Percentiles rank a stretch among this genome's conserved stretches.
Evolutionary conservation across 2,113 vertebrate species (phyloP).

Genomic region (Thamnaconus septentrionalis): DNA sequence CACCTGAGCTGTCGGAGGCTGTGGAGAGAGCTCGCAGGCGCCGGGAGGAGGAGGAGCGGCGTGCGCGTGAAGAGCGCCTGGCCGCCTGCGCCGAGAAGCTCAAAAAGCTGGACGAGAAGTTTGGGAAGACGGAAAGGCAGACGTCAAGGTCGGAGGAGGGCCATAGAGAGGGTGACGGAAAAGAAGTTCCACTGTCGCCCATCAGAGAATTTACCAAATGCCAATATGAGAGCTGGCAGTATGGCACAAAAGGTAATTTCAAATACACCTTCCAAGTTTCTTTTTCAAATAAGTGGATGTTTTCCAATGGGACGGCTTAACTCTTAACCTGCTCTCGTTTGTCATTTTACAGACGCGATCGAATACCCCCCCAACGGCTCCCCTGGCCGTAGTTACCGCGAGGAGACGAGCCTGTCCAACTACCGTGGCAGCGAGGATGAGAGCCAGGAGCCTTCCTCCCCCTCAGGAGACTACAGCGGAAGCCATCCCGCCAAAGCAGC

Average conservation of each 20-base stretch:
- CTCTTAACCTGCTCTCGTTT: no score
- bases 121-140: constrained; percentile 84
- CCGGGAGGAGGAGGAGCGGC: constrained; percentile 92
- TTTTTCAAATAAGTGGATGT: background rate
- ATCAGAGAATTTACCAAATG: constrained; percentile 71
- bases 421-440: constrained; percentile 86
- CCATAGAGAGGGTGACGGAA: constrained; percentile 72
- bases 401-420: constrained; percentile 75
- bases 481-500: constrained; percentile 83
- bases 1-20: constrained; percentile 90
- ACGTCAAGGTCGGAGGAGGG: constrained; percentile 76
- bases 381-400: constrained; percentile 72
- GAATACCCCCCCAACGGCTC: constrained; percentile 73
- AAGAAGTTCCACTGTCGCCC: constrained; percentile 71
- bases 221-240: constrained; percentile 78
- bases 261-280: background rate
- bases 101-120: constrained; percentile 95
- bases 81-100: constrained; percentile 96
- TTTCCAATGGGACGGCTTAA: no score
- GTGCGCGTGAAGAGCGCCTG: constrained; percentile 89
- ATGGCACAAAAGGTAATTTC: constrained; percentile 80
- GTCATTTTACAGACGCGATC: constrained; percentile 46
- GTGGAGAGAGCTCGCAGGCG: constrained; percentile 90
- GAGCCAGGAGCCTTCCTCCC: constrained; percentile 79
- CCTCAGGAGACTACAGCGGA: constrained; percentile 84